Evolutionary conservation across 2,888 invertebrate genomes (phyloP).

Genomic region (Agrenia bidenticulata): DNA sequence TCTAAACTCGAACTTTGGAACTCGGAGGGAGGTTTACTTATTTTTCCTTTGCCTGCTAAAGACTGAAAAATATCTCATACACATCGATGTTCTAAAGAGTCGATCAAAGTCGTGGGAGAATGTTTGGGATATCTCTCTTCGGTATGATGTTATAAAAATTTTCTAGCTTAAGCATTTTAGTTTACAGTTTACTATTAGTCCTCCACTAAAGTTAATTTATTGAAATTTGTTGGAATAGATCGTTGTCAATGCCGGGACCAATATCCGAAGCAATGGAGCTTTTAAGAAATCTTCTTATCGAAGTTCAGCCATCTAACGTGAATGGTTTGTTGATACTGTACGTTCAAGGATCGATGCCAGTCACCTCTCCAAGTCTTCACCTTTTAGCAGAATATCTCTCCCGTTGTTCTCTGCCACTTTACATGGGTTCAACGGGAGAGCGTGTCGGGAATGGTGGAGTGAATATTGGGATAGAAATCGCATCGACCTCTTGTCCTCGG

Average conservation of each 20-base stretch:
- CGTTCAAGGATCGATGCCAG: slow-evolving; percentile 32
- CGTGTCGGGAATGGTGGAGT: neutral
- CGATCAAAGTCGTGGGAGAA: slow-evolving; percentile 37
- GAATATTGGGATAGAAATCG: slow-evolving; percentile 23
- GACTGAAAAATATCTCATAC: slow-evolving; percentile 40
- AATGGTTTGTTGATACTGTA: slow-evolving; percentile 31
- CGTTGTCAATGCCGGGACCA: slow-evolving; percentile 32
- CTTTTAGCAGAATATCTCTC: slow-evolving; percentile 40
- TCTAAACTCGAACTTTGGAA: slow-evolving; percentile 33
- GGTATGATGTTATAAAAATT: slow-evolving; percentile 31
- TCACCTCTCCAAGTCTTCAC: slow-evolving; percentile 29
- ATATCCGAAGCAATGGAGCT: slow-evolving; percentile 34
- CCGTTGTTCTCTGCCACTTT: slow-evolving; percentile 38
- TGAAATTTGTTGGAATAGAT: slow-evolving; percentile 24
- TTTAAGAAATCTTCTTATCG: slow-evolving; percentile 36
- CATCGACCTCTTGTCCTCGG: slow-evolving; percentile 27
- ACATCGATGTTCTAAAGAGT: slow-evolving; percentile 20
- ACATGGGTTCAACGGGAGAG: slow-evolving; percentile 17
- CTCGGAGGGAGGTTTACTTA: slow-evolving; percentile 29
- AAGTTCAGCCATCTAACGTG: slow-evolving; percentile 40
- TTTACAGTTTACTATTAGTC: neutral
- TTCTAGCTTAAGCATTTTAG: no score
- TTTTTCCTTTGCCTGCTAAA: slow-evolving; percentile 40
- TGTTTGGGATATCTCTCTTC: slow-evolving; percentile 45
- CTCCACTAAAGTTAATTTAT: no score